These are phyloP conservation scores for Drosophila subquinaria DNA, from an alignment of 2,888 invertebrate species.

Conservation along the genomic window DNA sequence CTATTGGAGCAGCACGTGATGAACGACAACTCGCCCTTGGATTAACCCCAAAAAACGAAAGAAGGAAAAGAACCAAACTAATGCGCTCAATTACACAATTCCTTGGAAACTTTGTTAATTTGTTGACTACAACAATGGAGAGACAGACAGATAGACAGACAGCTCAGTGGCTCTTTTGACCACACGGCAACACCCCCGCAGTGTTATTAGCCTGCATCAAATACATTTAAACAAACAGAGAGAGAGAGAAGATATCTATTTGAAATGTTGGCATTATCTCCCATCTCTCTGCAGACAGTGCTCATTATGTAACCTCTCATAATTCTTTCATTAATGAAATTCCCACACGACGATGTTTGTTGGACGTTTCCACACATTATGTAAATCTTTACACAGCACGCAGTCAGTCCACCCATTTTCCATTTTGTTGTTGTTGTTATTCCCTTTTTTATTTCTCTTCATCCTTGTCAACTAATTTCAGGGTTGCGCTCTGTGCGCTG, in stretches of 20 bases:
- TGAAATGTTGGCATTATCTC: slow-evolving; percentile 55
- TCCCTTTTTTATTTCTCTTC: slow-evolving; percentile 37
- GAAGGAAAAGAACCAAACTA: slow-evolving; percentile 25
- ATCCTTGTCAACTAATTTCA: slow-evolving; percentile 81
- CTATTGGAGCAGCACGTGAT: slow-evolving; percentile 56
- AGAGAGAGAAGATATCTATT: slow-evolving; percentile 20
- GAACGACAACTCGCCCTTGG: slow-evolving; percentile 39
- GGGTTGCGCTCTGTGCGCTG: slow-evolving; percentile 69
- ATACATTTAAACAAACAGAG: slow-evolving; percentile 26
- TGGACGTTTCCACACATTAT: slow-evolving; percentile 70
- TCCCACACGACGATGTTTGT: slow-evolving; percentile 72
- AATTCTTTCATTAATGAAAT: slow-evolving; percentile 80
- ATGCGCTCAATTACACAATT: slow-evolving; percentile 72
- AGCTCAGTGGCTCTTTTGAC: slow-evolving; percentile 29
- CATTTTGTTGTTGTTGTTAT: slow-evolving; percentile 39
- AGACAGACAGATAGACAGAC: not conserved
- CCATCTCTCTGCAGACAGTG: slow-evolving; percentile 45
- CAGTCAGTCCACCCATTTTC: slow-evolving; percentile 68
- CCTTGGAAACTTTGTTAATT: slow-evolving; percentile 77
- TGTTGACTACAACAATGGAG: slow-evolving; percentile 72
- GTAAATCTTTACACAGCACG: slow-evolving; percentile 78
- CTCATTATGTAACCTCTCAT: slow-evolving; percentile 81
- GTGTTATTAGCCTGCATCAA: slow-evolving; percentile 63
- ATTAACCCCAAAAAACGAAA: slow-evolving; percentile 24
- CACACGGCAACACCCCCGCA: slow-evolving; percentile 59